Percentiles rank a stretch among this genome's conserved stretches.
These are phyloP conservation scores for Setophaga petechia DNA, from an alignment of 2,113 vertebrate genomes.

Conservation along the genomic window DNA sequence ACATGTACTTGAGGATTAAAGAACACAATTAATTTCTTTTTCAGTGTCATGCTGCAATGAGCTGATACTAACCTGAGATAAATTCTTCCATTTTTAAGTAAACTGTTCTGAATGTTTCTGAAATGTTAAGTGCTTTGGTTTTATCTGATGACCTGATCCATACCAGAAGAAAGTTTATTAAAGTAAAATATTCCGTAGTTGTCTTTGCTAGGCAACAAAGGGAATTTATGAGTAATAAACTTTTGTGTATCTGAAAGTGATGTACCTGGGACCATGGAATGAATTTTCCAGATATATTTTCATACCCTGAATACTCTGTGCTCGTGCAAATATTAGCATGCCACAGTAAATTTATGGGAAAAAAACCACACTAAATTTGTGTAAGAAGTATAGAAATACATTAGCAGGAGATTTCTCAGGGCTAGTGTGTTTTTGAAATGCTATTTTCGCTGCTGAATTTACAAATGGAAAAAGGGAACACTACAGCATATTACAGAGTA, in stretches of 20 bases:
- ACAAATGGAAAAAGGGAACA: neutral
- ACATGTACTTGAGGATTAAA: neutral
- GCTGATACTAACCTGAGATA: conserved; percentile 32
- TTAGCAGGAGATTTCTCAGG: neutral
- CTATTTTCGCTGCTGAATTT: conserved; percentile 19
- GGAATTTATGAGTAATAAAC: neutral
- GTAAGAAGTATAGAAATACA: neutral
- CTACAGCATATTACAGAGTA: neutral
- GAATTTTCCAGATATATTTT: conserved; percentile 39
- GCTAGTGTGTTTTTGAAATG: neutral
- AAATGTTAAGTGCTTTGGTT: neutral
- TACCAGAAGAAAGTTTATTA: neutral
- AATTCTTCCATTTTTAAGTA: neutral
- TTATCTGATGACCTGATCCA: conserved; percentile 15
- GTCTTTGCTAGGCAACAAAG: conserved; percentile 1
- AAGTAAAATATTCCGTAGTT: neutral
- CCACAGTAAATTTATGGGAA: neutral
- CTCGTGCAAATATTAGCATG: neutral
- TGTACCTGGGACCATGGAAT: conserved; percentile 10
- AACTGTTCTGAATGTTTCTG: neutral
- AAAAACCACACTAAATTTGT: neutral
- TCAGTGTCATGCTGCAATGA: neutral
- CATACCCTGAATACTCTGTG: neutral
- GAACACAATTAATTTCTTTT: neutral
- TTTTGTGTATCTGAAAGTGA: neutral